Base-by-base conservation (phyloP, 2,797 vertebrate genomes). In the Girardinus metallicus region DNA sequence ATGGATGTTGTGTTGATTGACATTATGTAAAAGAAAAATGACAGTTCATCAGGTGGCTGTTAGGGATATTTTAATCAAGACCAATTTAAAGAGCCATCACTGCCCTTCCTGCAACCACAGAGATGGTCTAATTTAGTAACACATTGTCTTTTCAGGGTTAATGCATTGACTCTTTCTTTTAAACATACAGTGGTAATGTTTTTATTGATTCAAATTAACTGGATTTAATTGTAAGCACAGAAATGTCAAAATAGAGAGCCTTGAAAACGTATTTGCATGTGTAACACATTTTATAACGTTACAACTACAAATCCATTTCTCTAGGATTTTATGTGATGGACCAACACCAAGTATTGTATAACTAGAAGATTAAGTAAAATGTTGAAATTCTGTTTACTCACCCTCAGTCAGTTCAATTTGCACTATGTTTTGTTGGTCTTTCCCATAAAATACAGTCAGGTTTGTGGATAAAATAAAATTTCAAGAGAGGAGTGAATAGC, bases 1-100 rank as follows among this genome's bases (percentile, higher is more conserved):
- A 39, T 39, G 16, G 34, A 53, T 39, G 31, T n/a, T 26, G 31
- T 39, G 31, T 72, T 72, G 68, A 72, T 46, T 72, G 68, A 39
- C 47, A 53, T 51, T 26, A 74, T 51, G 47, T 53, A 51, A 74
- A 51, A 53, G 47, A 74, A 51, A 74, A 39, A 74, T 18, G 68
- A 72, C 41, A 72, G 68, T 18, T 72, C 43, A 74, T 74, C 31
- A 74, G 43, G 43, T 31, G 41, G 74, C n/a, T 46, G 74, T 60
- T 44, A 18, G 55, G 29, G 41, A 44, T 62, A 62, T 62, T 60
- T 76, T 36, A 75, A 41, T 60, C 41, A 13, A n/a, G 8, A 44
- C 74, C 16, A 41, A 75, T 53, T 36, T 53, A 26, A 39, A 36
- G 34, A 75, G 39, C 74, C 74, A 75, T 11, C 26, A 3, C 26